Conservation (phyloP, 2,888 invertebrate genomes). For the Lordiphosa andalusiaca region DNA sequence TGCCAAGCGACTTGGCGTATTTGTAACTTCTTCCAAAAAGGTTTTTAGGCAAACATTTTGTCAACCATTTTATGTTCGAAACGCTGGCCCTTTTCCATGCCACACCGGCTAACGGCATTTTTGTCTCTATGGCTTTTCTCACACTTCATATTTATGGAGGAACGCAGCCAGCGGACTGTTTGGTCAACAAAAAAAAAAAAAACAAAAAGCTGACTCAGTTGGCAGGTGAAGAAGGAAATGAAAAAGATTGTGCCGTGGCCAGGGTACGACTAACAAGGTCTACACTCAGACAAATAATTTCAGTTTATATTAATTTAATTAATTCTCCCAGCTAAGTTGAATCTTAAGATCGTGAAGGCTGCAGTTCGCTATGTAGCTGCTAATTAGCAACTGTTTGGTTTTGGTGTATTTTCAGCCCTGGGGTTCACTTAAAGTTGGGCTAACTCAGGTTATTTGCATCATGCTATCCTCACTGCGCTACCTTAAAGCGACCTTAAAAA, state of each 20-base stretch:
- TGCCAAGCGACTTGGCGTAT: background rate
- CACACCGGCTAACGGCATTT: conserved; percentile 54
- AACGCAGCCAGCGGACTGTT: conserved; percentile 31
- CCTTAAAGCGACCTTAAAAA: too few relatives aligned
- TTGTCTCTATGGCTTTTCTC: conserved; percentile 27
- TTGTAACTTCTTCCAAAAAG: background rate
- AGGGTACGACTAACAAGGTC: background rate
- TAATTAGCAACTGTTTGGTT: too few relatives aligned
- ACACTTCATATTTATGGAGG: conserved; percentile 42
- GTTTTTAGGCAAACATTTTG: background rate
- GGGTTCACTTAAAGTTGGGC: too few relatives aligned
- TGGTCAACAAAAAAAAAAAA: conserved; percentile 35
- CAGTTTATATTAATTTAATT: too few relatives aligned
- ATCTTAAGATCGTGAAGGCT: too few relatives aligned
- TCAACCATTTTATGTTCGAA: conserved; percentile 7
- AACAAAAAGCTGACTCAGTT: conserved; percentile 54
- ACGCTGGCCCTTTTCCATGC: conserved; percentile 57
- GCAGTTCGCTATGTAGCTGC: too few relatives aligned
- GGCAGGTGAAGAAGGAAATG: background rate
- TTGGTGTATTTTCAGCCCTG: too few relatives aligned
- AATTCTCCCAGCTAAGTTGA: too few relatives aligned
- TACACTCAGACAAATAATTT: background rate
- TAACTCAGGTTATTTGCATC: too few relatives aligned
- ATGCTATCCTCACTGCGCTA: too few relatives aligned
- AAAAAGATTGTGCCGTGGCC: conserved; percentile 20